A percentile compares a stretch with the other conserved stretches of the same genome.
Conservation (phyloP, 2,113 vertebrate genomes). For the Lepisosteus osseus region DNA sequence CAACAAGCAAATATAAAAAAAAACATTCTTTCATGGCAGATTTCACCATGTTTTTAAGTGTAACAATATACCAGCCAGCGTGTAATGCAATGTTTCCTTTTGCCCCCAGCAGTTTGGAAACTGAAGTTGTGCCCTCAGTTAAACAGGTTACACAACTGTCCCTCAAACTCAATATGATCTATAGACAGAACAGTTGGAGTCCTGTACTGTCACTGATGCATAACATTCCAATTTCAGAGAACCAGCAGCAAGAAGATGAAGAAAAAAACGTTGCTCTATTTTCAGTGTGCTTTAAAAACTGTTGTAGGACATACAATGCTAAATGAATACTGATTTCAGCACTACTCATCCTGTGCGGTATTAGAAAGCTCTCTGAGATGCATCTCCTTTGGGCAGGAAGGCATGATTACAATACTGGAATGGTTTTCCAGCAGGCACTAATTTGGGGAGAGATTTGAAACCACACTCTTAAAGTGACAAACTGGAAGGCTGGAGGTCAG, state of each 20-base stretch:
- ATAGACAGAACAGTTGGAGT: constrained; percentile 29
- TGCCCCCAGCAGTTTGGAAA: constrained; percentile 19
- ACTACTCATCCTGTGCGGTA: not conserved
- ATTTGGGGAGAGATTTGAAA: constrained; percentile 3
- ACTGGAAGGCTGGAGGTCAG: not conserved
- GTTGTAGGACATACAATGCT: constrained; percentile 1
- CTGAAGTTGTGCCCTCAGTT: constrained; percentile 40
- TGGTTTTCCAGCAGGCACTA: not conserved
- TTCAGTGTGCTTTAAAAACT: not conserved
- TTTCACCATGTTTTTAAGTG: constrained; percentile 1
- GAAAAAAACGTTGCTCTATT: not conserved
- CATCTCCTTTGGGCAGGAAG: not conserved
- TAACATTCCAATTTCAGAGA: constrained; percentile 35
- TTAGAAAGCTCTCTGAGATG: not conserved
- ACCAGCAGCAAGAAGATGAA: constrained; percentile 3
- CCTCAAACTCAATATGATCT: constrained; percentile 5
- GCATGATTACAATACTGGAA: not conserved
- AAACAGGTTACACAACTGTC: constrained; percentile 33
- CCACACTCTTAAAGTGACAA: not conserved
- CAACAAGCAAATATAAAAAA: not conserved
- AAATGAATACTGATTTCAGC: constrained; percentile 2
- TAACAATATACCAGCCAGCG: not conserved
- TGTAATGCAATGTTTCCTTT: not conserved
- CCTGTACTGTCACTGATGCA: constrained; percentile 26
- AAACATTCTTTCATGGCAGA: not conserved